Evolutionary conservation across 1,140 invertebrate species (phyloP), one percentile per base, ranked within the genome.

Genomic region (Lepidurus couesii): DNA sequence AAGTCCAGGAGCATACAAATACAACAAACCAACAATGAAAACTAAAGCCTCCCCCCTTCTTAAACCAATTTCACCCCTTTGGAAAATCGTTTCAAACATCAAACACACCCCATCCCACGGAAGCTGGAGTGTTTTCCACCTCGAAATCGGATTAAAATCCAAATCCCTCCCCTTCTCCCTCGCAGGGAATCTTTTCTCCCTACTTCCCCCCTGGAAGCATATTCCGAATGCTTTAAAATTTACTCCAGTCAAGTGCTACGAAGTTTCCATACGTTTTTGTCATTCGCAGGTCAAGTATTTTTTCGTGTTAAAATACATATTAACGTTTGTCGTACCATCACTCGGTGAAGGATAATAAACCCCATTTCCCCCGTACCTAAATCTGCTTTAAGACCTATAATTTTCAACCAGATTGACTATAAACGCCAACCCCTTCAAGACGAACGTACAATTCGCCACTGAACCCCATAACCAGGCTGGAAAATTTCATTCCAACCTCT

Each of bases 11-110:
- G 21, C 34, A 34, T 34, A 65, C n/a, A 65, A 65, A 65, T 65
- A 65, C 6, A 65, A 65, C 21, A 65, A n/a, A 13, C 53, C 8
- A 65, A 65, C n/a, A 65, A 65, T 65, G 4, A 9, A 65, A 65
- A n/a, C 21, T 5, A 65, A 34, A 34, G 34, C 34, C 34, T 34
- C 34, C 13, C 53, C 45, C 53, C 21, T 65, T 65, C 53, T 65
- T 65, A 65, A 65, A 65, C 53, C 53, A 65, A 65, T 65, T 65
- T 65, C 53, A 65, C 53, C 53, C 53, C 53, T 7, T 21, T 65
- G 16, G 16, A 13, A 65, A 65, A 65, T 65, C 53, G 9, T 65
- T 65, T 65, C 16, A 65, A 65, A 65, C 53, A 65, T 65, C 53
- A 65, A 65, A 65, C 53, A 65, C 53, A 13, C 53, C 53, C 13